Evolutionary conservation across 2,797 vertebrate genomes (phyloP).

Genomic region (Pelobates cultripes): DNA sequence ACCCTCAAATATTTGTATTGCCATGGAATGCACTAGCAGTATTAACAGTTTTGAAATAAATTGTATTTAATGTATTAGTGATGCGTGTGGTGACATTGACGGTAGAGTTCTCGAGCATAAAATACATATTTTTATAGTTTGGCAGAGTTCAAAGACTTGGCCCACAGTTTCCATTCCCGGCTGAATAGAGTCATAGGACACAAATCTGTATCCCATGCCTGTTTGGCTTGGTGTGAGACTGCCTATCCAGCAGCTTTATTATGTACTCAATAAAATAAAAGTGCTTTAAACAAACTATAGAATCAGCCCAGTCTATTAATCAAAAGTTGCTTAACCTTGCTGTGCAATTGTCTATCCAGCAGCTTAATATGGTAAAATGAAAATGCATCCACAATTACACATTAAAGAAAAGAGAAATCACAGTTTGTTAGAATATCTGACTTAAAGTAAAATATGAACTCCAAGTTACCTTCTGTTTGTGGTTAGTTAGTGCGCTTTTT

Average conservation of each 20-base stretch:
- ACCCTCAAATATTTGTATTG: too few relatives aligned
- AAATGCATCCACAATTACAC: background rate
- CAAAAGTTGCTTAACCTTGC: slow-evolving; percentile 9
- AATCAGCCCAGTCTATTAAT: background rate
- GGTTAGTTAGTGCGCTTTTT: too few relatives aligned
- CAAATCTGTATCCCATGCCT: background rate
- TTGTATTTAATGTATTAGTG: background rate
- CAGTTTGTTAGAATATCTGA: too few relatives aligned
- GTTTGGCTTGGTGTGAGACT: slow-evolving; percentile 3
- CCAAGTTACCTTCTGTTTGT: too few relatives aligned
- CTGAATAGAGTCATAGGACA: background rate
- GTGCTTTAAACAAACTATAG: slow-evolving; percentile 1
- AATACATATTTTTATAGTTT: background rate
- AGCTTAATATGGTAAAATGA: background rate
- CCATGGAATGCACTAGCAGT: too few relatives aligned
- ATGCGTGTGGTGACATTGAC: background rate
- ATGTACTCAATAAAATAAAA: background rate
- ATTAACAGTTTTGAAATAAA: too few relatives aligned
- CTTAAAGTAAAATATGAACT: too few relatives aligned
- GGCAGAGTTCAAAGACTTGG: background rate
- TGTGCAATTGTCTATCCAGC: background rate
- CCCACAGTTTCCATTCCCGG: background rate
- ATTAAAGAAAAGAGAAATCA: too few relatives aligned
- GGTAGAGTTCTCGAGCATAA: background rate
- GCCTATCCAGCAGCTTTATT: slow-evolving; percentile 11